Conservation (phyloP, 1,140 invertebrate genomes). For the Ostrea denselamellosa region DNA sequence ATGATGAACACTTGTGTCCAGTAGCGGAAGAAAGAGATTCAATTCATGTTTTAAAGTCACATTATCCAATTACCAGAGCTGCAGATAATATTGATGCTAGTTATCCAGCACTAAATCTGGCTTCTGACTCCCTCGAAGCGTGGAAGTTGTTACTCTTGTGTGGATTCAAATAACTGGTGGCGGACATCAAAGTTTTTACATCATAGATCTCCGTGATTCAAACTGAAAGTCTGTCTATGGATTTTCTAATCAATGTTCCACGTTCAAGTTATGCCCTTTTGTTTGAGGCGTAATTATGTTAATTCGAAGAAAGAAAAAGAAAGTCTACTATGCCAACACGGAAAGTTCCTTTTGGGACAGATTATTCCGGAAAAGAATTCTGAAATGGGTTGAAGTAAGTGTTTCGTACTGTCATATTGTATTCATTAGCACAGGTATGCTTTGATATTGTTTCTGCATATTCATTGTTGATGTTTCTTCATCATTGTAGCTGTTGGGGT, state of each 20-base stretch:
- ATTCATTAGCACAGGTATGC: background rate
- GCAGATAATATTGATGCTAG: background rate
- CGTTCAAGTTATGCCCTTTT: background rate
- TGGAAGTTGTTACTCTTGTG: slow-evolving; percentile 15
- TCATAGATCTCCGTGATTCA: background rate
- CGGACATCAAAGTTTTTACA: slow-evolving; percentile 20
- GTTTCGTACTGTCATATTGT: background rate
- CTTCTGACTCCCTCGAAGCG: slow-evolving; percentile 9
- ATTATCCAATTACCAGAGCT: slow-evolving; percentile 28
- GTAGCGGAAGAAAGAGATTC: background rate
- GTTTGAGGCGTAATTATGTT: background rate
- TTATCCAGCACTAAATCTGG: slow-evolving; percentile 17
- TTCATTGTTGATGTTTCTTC: background rate
- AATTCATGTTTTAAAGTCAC: slow-evolving; percentile 21
- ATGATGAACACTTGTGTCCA: slow-evolving; percentile 16
- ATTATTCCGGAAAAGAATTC: slow-evolving; percentile 21
- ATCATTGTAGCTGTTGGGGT: background rate
- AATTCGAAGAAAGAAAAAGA: slow-evolving; percentile 32
- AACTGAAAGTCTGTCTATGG: background rate
- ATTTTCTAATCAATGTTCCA: background rate
- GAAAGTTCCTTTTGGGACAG: slow-evolving; percentile 23
- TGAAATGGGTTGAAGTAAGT: slow-evolving; percentile 35
- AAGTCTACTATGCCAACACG: background rate
- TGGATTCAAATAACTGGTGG: slow-evolving; percentile 11
- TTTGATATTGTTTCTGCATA: background rate